Evolutionary conservation across 2,113 vertebrate species (phyloP), one percentile per base, ranked within the genome.

Genomic region (Laticauda laticaudata): DNA sequence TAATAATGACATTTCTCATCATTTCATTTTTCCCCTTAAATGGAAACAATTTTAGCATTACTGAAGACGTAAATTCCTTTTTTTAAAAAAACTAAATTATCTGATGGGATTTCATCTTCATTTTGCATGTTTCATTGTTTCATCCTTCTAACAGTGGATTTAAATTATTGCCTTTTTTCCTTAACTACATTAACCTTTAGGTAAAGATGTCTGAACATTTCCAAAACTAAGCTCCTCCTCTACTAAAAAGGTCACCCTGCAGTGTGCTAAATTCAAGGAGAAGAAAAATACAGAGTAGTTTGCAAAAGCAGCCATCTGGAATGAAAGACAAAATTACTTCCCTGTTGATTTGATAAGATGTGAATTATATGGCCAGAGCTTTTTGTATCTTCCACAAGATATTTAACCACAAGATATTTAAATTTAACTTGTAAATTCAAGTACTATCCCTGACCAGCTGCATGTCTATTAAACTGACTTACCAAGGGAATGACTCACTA

Each of bases 111-210:
- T 86, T 89, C 24, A 43, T 87, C 29, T 56, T 12, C 88, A 88
- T 39, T 55, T 18, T 29, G 51, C 61, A 1, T 23, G n/a, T 81
- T 57, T 92, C 26, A 11, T 89, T 92, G 64, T 53, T 90, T 53
- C 89, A 39, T 86, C 56, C 23, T 90, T 64, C 89, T 61, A 29
- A n/a, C 92, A 93, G 92, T 39, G 89, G 86, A 91, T 88, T 26
- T 59, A 53, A 56, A 11, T 24, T 89, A 90, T 43, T 53, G 88
- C 91, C 69, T 56, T 8, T 26, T 43, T 94, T 48, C n/a, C 81
- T 0, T 92, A 4, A 0, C 34, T 89, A 55, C n/a, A 92, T 81
- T 45, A 0, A 0, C 90, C 86, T 51, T 86, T n/a, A 20, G 15
- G 1, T 0, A 86, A 43, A 88, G 85, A n/a, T 94, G n/a, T 18